Evolutionary conservation across 2,888 invertebrate genomes (phyloP), one percentile per base, ranked within the genome.

Genomic region (Galeruca laticollis): DNA sequence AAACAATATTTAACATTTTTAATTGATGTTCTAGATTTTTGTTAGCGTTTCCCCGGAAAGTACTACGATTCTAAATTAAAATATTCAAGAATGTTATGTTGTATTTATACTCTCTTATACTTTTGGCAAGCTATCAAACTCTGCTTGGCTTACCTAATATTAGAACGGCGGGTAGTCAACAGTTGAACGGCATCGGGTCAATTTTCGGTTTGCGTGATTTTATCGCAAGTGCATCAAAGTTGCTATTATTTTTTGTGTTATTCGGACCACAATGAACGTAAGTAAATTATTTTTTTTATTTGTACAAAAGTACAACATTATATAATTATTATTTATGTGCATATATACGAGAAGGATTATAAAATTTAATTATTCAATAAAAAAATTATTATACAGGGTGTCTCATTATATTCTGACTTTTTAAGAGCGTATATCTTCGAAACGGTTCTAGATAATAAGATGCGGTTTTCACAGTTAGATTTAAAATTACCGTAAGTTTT

Each of bases 71-170:
- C 21, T 35, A 57, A 65, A 65, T 65, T 47, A 67, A 63, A 57
- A 57, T 62, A 69, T 68, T 66, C 71, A 73, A 73, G 75, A 75
- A 75, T 75, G 73, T 70, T 13, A 60, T 60, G 73, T 73, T 59
- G 74, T 80, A 80, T 80, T 77, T 77, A 80, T 80, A 80, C 75
- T 72, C 51, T 51, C 60, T 60, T 61, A 75, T 77, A 76, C 54
- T 31, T 80, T 83, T 82, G 82, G 82, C 82, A 81, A 79, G 71
- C 75, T 79, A 80, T 82, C 82, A 83, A 82, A 77, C 78, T 75
- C 75, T 73, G n/a, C 35, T 57, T 18, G 33, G 15, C 74, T 78
- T 72, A 73, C 69, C 80, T 82, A 82, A 82, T 80, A 80, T 81
- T 83, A 83, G 82, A 80, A 64, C 70, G 76, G 57, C 73, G 78